Evolutionary conservation across 1,140 invertebrate species (phyloP).

Genomic region (Lepidurus couesii): DNA sequence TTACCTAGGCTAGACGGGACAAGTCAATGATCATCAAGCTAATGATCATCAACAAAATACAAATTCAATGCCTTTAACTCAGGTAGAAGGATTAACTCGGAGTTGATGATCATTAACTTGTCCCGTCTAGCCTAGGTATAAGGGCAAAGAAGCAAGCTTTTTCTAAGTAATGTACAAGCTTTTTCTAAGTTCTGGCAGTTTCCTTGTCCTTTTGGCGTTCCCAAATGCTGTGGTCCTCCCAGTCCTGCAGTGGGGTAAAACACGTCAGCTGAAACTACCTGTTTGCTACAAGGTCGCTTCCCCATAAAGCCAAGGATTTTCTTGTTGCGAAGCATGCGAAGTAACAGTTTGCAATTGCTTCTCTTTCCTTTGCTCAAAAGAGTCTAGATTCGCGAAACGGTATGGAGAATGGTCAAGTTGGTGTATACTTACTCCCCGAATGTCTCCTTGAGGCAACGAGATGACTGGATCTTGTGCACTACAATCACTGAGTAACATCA

Average conservation of each 20-base stretch:
- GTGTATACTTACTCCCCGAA: slow-evolving; percentile 30
- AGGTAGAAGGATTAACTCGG: no score
- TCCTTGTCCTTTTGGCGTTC: not conserved
- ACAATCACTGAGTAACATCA: slow-evolving; percentile 12
- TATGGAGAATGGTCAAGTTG: not conserved
- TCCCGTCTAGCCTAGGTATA: no score
- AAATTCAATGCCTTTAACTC: no score
- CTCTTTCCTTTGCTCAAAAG: not conserved
- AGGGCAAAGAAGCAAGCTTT: no score
- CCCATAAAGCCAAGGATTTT: slow-evolving; percentile 13
- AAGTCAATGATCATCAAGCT: no score
- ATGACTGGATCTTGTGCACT: slow-evolving; percentile 31
- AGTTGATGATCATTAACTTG: no score
- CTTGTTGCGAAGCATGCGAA: not conserved
- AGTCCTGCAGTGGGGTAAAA: not conserved
- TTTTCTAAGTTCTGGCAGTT: not conserved
- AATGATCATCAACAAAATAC: no score
- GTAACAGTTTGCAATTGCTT: not conserved
- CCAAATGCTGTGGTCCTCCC: not conserved
- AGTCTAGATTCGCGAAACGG: not conserved
- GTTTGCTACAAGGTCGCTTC: slow-evolving; percentile 13
- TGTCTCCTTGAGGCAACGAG: slow-evolving; percentile 32
- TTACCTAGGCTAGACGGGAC: no score
- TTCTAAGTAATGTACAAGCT: no score
- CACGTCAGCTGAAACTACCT: not conserved